These are phyloP conservation scores for Pseudomyrmex cubaensis DNA, from an alignment of 1,140 invertebrate genomes.

Conservation along the genomic window DNA sequence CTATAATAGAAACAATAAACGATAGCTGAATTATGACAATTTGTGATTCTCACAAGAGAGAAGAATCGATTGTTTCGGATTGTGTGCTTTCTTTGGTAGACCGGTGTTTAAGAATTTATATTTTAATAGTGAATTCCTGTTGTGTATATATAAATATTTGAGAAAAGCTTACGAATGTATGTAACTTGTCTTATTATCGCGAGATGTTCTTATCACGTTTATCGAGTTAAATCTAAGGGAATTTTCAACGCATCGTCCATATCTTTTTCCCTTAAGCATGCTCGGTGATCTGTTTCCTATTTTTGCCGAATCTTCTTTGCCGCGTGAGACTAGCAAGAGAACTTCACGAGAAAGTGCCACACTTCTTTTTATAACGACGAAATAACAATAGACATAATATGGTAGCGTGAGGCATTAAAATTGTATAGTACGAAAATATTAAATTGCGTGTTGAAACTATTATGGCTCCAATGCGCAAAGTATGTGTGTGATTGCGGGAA, in stretches of 20 bases:
- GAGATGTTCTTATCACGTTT: conserved; percentile 12
- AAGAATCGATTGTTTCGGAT: background rate
- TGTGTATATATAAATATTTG: background rate
- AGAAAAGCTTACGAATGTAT: background rate
- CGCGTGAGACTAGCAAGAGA: background rate
- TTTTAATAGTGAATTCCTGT: conserved; percentile 9
- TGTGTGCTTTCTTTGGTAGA: conserved; percentile 1
- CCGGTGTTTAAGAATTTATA: conserved; percentile 31
- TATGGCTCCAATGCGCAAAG: conserved; percentile 29
- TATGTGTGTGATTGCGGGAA: conserved; percentile 28
- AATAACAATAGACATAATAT: conserved; percentile 61
- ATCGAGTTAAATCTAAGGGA: conserved; percentile 12
- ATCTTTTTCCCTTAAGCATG: conserved; percentile 36
- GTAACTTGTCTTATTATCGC: background rate
- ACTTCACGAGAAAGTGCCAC: conserved; percentile 53
- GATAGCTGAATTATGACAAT: background rate
- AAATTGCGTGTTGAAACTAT: conserved; percentile 44
- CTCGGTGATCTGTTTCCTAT: conserved; percentile 44
- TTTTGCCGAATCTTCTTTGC: conserved; percentile 43
- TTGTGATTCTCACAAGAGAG: background rate
- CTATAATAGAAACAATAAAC: background rate
- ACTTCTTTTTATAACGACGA: conserved; percentile 32
- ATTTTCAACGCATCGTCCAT: background rate
- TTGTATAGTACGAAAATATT: conserved; percentile 24
- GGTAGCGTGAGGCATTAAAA: conserved; percentile 14